Evolutionary conservation across 2,888 invertebrate species (phyloP).

Genomic region (Drosophila kambysellisi): DNA sequence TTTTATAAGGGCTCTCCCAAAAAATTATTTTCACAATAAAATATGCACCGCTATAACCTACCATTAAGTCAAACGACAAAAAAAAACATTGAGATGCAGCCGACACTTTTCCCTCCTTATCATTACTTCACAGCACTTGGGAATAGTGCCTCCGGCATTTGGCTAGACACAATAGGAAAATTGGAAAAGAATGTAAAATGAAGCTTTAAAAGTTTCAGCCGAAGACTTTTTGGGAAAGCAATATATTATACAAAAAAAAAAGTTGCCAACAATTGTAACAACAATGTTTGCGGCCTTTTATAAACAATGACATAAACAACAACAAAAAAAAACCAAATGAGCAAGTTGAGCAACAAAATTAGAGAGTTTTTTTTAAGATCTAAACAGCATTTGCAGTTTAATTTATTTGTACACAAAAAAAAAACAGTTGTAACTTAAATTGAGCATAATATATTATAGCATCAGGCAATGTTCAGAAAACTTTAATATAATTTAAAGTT

Average conservation of each 20-base stretch:
- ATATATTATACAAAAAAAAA: slow-evolving; percentile 60
- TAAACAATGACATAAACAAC: slow-evolving; percentile 11
- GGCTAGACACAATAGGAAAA: slow-evolving; percentile 28
- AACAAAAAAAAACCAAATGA: slow-evolving; percentile 6
- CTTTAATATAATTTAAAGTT: slow-evolving; percentile 15
- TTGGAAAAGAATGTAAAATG: slow-evolving; percentile 18
- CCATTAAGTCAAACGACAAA: slow-evolving; percentile 26
- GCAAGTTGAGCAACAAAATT: background rate
- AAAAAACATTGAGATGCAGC: slow-evolving; percentile 34
- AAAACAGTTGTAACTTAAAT: slow-evolving; percentile 32
- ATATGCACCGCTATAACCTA: slow-evolving; percentile 19
- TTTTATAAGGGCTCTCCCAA: slow-evolving; percentile 7
- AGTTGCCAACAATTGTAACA: slow-evolving; percentile 46
- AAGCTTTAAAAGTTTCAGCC: slow-evolving; percentile 55
- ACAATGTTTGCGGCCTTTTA: slow-evolving; percentile 39
- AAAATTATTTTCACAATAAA: slow-evolving; percentile 25
- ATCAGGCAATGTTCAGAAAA: slow-evolving; percentile 1
- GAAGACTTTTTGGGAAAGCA: slow-evolving; percentile 45
- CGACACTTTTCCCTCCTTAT: slow-evolving; percentile 20
- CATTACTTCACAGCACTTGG: background rate
- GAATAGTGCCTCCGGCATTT: slow-evolving; percentile 37
- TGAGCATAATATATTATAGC: slow-evolving; percentile 54
- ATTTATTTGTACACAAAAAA: slow-evolving; percentile 3
- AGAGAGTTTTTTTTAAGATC: background rate
- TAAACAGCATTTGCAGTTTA: background rate